Base-by-base conservation (phyloP, 2,113 vertebrate genomes). In the Blennius ocellaris region DNA sequence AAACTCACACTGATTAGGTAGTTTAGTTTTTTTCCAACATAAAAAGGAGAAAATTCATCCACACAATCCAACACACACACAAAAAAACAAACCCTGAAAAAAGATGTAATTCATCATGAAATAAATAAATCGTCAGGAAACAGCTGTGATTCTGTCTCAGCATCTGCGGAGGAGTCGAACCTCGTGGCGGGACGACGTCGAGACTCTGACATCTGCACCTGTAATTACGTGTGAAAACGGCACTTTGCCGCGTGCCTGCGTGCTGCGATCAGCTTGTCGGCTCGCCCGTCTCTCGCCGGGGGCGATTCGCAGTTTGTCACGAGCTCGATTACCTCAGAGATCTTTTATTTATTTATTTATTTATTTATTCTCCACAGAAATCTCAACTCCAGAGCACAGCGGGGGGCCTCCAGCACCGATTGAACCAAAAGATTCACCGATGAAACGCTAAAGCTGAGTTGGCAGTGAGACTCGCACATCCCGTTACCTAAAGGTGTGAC, bases 161-260 rank as follows among this genome's bases (percentile, higher is more conserved):
- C 30, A 43, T 76, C 69, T 81, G 78, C 5, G 21, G 7, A 10
- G 44, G 5, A n/a, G 1, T 43, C 21, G 21, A 2, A 2, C 21
- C 21, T 30, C 21, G 4, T 30, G 21, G 21, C 4, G 21, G 21
- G 21, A 30, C 21, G 21, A 30, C 38, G 58, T 41, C 30, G 30
- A 41, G 51, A 54, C 15, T 30, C 59, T 57, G 51, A 58, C 76
- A 36, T 41, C 9, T 14, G 15, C 17, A 16, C 17, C 78, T 73
- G 43, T 80, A 69, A 74, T 83, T 80, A 52, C 7, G 57, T 11
- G 67, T 49, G 14, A 65, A 81, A 79, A 39, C 70, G 81, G 39
- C 55, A 53, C 43, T 75, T 80, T 7, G n/a, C 48, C 6, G 8
- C 78, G 7, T 59, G 54, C 52, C 65, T 45, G 72, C 1, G n/a